Base-by-base conservation (phyloP, 2,797 vertebrate genomes). In the Craterocephalus amniculus region DNA sequence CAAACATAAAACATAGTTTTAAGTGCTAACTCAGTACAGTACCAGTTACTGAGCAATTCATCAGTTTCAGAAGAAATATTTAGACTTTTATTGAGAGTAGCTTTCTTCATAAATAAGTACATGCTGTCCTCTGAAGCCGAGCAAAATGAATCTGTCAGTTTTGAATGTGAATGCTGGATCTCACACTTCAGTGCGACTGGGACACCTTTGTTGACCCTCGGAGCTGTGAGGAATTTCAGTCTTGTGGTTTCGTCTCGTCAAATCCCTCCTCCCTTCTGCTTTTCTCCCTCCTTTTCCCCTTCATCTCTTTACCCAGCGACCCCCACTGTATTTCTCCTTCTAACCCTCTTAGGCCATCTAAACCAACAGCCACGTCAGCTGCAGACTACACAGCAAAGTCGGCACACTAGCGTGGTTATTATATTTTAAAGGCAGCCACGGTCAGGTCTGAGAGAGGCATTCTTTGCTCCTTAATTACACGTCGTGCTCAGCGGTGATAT, bases 161-260 rank as follows among this genome's bases (percentile, higher is more conserved):
- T 85, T 74, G 72, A 78, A 78, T 67, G 54, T 78, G 35, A 78
- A 48, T 60, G 74, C 58, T 60, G 76, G 87, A 78, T 82, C 58
- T 87, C 59, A 71, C 90, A 90, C 85, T 38, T 34, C 13, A 49
- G 74, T 87, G 89, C 16, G 20, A 83, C 24, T 40, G 4, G 59
- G 56, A 48, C 49, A 38, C 71, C 59, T 75, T 51, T 92, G 88
- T 92, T 93, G 88, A 93, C 80, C 88, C 75, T 91, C 78, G 87
- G 76, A 84, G 64, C 67, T 83, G 83, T 92, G 91, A 91, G 92
- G 90, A 92, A 92, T 93, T 89, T 80, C 69, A 72, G 69, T 76
- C 70, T 56, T 55, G 52, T 66, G 75, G 57, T 76, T 57, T 26
- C 4, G 7, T 67, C 72, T 64, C 79, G 40, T 54, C 38, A 8